These are phyloP conservation scores for Apteryx owenii DNA, from an alignment of 2,113 vertebrate species.

Conservation along the genomic window DNA sequence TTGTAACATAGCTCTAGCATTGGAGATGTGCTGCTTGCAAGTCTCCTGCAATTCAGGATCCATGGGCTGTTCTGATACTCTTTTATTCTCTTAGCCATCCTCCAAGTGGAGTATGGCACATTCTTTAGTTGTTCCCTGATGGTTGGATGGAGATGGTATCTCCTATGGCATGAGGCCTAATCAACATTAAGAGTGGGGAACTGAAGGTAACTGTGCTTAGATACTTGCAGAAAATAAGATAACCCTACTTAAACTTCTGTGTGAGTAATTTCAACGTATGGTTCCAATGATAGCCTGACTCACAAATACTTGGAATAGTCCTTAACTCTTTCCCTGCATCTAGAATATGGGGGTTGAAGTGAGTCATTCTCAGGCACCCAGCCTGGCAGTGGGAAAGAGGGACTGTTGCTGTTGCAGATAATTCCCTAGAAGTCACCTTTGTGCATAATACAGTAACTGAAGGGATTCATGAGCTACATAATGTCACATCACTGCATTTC, in stretches of 20 bases:
- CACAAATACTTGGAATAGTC: not conserved
- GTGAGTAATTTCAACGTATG: not conserved
- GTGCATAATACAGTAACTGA: conserved; percentile 60
- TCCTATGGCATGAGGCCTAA: not conserved
- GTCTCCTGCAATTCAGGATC: not conserved
- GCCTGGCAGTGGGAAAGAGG: not conserved
- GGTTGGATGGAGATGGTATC: not conserved
- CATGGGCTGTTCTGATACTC: not conserved
- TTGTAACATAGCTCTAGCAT: not conserved
- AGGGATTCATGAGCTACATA: conserved; percentile 49
- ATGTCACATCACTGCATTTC: conserved; percentile 45
- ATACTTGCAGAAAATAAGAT: not conserved
- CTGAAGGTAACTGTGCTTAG: not conserved
- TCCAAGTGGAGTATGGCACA: not conserved
- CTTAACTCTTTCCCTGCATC: conserved; percentile 26
- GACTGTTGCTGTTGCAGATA: conserved; percentile 54
- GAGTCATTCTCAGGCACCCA: conserved; percentile 48
- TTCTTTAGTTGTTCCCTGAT: not conserved
- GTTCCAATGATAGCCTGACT: not conserved
- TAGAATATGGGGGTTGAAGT: conserved; percentile 21
- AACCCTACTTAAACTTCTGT: not conserved
- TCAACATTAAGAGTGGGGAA: not conserved
- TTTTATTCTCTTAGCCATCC: not conserved
- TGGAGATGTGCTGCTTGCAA: not conserved
- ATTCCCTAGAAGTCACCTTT: conserved; percentile 54